Evolutionary conservation across 1,140 invertebrate species (phyloP), one percentile per base, ranked within the genome.

Genomic region (Achroia grisella): DNA sequence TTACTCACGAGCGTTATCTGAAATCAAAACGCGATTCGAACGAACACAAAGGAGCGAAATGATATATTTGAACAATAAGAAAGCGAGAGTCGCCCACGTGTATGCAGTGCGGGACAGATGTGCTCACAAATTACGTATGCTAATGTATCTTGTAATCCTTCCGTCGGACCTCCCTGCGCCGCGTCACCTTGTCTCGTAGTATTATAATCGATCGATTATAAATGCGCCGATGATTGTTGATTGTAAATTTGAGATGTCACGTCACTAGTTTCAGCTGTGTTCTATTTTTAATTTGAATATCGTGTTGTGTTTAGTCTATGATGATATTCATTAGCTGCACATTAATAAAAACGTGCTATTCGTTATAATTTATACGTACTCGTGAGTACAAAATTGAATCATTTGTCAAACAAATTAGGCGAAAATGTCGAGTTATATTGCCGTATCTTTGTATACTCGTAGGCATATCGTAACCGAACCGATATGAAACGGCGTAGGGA

Each of bases 181-280:
- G 49, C 52, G 52, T 56, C 59, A 62, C 49, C 52, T 56, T 60
- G 48, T 58, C 56, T 57, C 62, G 43, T 23, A 6, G 60, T 39
- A 66, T n/a, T n/a, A n/a, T 65, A 71, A 78, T 76, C 72, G 64
- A 74, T 79, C 61, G 65, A 71, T 68, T 71, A 56, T 59, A 49
- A 59, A 66, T 62, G 59, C 59, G 56, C 23, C 42, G 48, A 49
- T 45, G 42, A 46, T 32, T 53, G 52, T 56, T 53, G 53, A 64
- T 64, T 48, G 44, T 47, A 37, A 23, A 45, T 50, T 35, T 23
- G 40, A 52, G 44, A 37, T 52, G 57, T 52, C 52, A 15, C 51
- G 49, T 48, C 54, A 48, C 44, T 48, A 27, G 44, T 49, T 23
- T 3, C 17, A 23, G 17, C 17, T 23, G 17, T 23, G 17, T 23